Evolutionary conservation across 1,140 invertebrate genomes (phyloP), one percentile per base, ranked within the genome.

Genomic region (Caenorhabditis brenneri): DNA sequence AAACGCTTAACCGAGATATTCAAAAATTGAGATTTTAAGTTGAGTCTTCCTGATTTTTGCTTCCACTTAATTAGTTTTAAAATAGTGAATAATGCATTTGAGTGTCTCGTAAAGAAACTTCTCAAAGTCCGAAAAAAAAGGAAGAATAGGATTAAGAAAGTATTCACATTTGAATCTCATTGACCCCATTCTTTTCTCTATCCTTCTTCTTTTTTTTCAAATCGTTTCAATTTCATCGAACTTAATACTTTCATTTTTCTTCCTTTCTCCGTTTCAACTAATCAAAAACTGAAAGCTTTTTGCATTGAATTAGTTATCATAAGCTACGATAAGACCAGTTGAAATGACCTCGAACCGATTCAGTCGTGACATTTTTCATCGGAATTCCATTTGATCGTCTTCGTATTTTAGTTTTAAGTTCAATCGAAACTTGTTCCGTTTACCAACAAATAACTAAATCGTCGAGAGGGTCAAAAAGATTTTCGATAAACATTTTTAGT

Each of bases 371-470:
- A 42, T 24, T 22, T 46, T 24, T 15, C 15, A 46, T 74, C 0
- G 9, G 27, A 55, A 55, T 55, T 55, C 53, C 53, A 2, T 55
- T n/a, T 51, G 49, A n/a, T 51, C 39, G 39, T 42, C 39, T n/a
- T 16, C 49, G 49, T 42, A 36, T 24, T 36, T n/a, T 46, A 39
- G 33, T 74, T 74, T 74, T 36, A 74, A 42, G n/a, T 74, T 74
- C n/a, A 74, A 74, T 74, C 36, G 19, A 74, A 42, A 42, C 29
- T 74, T 74, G 65, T 74, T 74, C 65, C 65, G 65, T 74, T 74
- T 74, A 74, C 36, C 36, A 42, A 31, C 9, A 42, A 74, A 74
- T 27, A 15, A n/a, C n/a, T n/a, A 36, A 65, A 36, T 10, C 7
- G 55, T 19, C 31, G 29, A 42, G 31, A 16, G 58, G 58, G 58